Conservation (phyloP, 2,113 vertebrate species). For the Haplotaxodon microlepis region DNA sequence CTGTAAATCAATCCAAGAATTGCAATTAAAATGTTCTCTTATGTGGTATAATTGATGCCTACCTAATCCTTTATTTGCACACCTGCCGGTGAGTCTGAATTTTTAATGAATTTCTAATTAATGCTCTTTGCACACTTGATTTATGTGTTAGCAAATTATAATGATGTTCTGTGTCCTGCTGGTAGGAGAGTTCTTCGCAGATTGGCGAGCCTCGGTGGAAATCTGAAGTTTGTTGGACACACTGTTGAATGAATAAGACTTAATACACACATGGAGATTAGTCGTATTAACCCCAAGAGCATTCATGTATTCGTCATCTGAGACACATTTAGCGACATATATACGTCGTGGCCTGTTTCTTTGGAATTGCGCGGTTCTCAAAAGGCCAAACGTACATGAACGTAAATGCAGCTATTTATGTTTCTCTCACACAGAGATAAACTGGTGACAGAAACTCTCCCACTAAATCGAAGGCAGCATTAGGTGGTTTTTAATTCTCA, state of each 20-base stretch:
- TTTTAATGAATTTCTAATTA: conserved; percentile 81
- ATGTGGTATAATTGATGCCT: conserved; percentile 78
- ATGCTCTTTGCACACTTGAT: conserved; percentile 76
- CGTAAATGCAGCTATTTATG: neutral
- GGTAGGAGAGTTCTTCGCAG: conserved; percentile 27
- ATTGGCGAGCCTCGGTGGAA: conserved; percentile 40
- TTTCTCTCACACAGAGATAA: neutral
- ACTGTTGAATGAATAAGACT: neutral
- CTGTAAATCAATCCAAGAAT: conserved; percentile 77
- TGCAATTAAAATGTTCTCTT: conserved; percentile 80
- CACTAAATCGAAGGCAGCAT: neutral
- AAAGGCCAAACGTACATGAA: neutral
- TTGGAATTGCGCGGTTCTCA: neutral
- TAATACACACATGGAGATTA: neutral
- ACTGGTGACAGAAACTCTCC: neutral
- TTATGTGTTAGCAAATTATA: conserved; percentile 71
- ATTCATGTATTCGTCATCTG: neutral
- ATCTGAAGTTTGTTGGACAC: neutral
- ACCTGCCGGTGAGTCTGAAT: conserved; percentile 76
- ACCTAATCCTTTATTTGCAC: conserved; percentile 82
- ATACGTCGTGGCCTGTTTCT: neutral
- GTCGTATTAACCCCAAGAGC: conserved; percentile 1
- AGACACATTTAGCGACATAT: neutral
- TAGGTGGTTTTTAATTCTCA: neutral
- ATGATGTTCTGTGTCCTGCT: conserved; percentile 60